Percentiles rank a stretch among this genome's conserved stretches.
phyloP scores from a whole-genome alignment of 2,113 vertebrate genomes.

The Serinus canaria region DNA sequence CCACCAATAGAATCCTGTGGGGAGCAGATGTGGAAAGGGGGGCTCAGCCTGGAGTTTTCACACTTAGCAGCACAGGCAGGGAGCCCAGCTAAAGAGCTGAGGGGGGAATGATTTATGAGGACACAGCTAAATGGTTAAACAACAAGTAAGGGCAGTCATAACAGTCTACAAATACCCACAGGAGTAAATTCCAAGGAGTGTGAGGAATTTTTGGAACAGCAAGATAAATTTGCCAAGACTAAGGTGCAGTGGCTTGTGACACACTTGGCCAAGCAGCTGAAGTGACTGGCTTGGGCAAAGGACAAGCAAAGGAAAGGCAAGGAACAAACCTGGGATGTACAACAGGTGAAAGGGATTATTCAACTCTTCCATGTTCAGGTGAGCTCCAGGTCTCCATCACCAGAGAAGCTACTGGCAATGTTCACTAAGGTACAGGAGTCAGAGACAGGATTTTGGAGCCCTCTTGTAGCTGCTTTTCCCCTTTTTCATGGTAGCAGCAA shows the following conservation, averaged over 20 bases:
- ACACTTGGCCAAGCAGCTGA: not conserved
- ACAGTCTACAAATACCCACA: conserved; percentile 34
- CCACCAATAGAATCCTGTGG: not conserved
- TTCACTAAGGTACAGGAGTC: not conserved
- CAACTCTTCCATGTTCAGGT: not conserved
- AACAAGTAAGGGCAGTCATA: conserved; percentile 43
- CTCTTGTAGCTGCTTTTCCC: not conserved
- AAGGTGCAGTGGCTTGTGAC: not conserved
- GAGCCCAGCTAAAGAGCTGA: not conserved
- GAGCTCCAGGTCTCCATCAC: not conserved
- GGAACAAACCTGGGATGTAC: not conserved
- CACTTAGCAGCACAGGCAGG: not conserved
- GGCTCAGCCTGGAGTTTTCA: conserved; percentile 7
- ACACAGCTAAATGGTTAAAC: conserved; percentile 20
- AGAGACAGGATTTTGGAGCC: not conserved
- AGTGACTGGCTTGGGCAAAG: not conserved
- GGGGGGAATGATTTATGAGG: conserved; percentile 25
- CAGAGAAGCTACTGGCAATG: not conserved
- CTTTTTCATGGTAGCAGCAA: not conserved
- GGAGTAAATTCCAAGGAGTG: not conserved
- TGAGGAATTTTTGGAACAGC: conserved; percentile 1
- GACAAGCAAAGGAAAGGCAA: not conserved
- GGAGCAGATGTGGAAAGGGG: not conserved
- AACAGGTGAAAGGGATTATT: not conserved
- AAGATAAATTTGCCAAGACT: not conserved